Percentiles rank a stretch among this genome's conserved stretches.
Conservation (phyloP, 2,797 vertebrate species). For the Hemitrygon akajei region DNA sequence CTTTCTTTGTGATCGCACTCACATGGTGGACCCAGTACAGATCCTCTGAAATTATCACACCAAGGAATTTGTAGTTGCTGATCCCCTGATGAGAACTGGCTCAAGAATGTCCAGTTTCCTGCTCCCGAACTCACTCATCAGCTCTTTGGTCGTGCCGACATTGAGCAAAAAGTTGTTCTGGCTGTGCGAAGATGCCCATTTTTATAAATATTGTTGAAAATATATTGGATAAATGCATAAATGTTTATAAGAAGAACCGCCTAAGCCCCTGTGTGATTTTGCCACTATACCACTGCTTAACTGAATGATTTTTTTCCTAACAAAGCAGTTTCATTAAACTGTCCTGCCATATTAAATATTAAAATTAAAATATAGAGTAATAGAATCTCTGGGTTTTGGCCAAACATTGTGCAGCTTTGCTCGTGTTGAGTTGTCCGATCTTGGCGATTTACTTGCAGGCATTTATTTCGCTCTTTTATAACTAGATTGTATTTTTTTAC, state of each 20-base stretch:
- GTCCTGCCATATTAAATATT: not conserved
- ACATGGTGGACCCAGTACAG: no score
- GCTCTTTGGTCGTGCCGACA: not conserved
- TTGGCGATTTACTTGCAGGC: no score
- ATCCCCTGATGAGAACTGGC: no score
- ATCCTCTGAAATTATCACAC: no score
- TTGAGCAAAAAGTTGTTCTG: not conserved
- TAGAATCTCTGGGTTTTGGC: not conserved
- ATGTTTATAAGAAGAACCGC: not conserved
- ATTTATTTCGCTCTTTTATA: no score
- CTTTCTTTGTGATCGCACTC: no score
- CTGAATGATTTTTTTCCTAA: not conserved
- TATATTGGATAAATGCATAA: not conserved
- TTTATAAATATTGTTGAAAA: not conserved
- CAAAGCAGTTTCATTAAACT: not conserved
- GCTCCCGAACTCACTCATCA: no score
- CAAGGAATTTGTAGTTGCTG: no score
- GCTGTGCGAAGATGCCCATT: not conserved
- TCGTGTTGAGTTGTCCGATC: no score
- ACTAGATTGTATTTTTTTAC: no score
- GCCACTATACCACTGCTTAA: not conserved
- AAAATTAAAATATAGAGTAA: not conserved
- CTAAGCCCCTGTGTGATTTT: not conserved
- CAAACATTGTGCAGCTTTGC: not conserved
- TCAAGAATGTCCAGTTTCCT: no score